Evolutionary conservation across 2,888 invertebrate genomes (phyloP).

Genomic region (Oscheius sp.): DNA sequence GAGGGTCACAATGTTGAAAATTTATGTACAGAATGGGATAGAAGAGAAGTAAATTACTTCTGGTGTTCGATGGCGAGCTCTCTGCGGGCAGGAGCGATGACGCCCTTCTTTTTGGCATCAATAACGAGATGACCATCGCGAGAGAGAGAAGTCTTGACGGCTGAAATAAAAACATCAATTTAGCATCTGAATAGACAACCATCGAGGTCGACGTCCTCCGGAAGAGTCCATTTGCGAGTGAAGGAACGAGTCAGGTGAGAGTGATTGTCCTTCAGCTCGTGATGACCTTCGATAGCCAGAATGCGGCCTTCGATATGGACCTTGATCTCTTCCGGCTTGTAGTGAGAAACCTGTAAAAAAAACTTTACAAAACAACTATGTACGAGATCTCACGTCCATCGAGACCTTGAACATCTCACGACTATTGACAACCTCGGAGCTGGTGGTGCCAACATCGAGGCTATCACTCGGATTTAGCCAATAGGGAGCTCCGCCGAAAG

Average conservation of each 20-base stretch:
- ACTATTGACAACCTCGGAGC: no score
- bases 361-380: no score
- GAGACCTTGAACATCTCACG: no score
- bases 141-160: conserved; percentile 36
- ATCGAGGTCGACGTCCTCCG: conserved; percentile 41
- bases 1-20: no score
- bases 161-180: not conserved
- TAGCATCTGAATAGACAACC: no score
- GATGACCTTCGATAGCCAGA: conserved; percentile 40
- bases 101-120: conserved; percentile 39
- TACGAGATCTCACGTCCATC: no score
- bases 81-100: not conserved
- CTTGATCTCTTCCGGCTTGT: conserved; percentile 44
- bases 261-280: conserved; percentile 39
- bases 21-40: no score
- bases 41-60: no score
- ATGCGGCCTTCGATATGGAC: conserved; percentile 42
- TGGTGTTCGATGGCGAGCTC: no score
- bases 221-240: conserved; percentile 37
- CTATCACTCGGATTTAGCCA: no score
- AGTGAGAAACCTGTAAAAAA: conserved; percentile 39
- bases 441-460: no score
- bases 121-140: conserved; percentile 39
- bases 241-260: conserved; percentile 19
- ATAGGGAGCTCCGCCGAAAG: no score